Evolutionary conservation across 2,113 vertebrate genomes (phyloP).

Genomic region (Corythoichthys intestinalis): DNA sequence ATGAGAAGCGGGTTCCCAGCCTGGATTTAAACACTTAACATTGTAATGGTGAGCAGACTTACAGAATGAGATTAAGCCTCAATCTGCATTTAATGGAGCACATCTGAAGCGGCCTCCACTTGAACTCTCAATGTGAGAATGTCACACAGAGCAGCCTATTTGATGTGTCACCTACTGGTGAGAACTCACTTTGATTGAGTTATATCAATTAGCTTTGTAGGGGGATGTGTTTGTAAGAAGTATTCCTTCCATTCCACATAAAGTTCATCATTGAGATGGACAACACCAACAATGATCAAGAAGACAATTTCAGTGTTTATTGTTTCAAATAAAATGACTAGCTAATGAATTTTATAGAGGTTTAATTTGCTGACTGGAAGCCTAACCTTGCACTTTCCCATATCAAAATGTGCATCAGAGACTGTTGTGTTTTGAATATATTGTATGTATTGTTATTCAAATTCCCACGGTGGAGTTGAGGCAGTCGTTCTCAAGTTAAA

Average conservation of each 20-base stretch:
- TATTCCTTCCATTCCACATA: neutral
- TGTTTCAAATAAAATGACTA: neutral
- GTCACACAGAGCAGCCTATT: constrained; percentile 70
- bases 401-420: constrained; percentile 8
- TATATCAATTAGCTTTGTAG: constrained; percentile 70
- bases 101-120: constrained; percentile 72
- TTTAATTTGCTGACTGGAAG: constrained; percentile 7
- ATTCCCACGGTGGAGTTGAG: constrained; percentile 43
- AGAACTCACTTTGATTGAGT: constrained; percentile 68
- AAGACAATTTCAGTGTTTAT: too few relatives aligned
- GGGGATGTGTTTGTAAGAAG: neutral
- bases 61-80: constrained; percentile 73
- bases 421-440: constrained; percentile 31
- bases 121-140: constrained; percentile 75
- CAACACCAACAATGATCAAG: neutral
- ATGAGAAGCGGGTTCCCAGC: constrained; percentile 69
- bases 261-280: neutral
- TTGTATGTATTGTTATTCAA: constrained; percentile 22
- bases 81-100: constrained; percentile 71
- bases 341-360: neutral
- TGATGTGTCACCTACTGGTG: constrained; percentile 71
- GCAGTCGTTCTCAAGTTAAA: constrained; percentile 38
- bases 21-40: constrained; percentile 73
- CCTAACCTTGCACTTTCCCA: constrained; percentile 17
- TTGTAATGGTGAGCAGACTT: constrained; percentile 73